Percentiles rank a stretch among this genome's conserved stretches.
Conservation (phyloP, 2,113 vertebrate species). For the Trichechus manatus region DNA sequence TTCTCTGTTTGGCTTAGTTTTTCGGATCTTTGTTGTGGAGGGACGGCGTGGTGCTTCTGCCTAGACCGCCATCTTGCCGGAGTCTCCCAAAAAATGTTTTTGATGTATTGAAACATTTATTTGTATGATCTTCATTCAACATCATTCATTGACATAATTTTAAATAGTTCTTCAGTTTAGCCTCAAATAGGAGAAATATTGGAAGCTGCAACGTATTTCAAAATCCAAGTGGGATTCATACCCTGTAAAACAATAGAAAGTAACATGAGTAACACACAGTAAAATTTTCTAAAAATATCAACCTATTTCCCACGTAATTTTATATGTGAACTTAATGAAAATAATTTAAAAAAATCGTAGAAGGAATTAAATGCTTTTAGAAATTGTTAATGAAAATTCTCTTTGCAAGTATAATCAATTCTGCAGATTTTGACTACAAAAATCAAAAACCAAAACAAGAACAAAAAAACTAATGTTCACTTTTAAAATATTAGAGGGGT, state of each 20-base stretch:
- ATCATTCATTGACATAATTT: conserved; percentile 9
- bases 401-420: background rate
- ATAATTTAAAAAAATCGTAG: background rate
- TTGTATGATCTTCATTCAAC: background rate
- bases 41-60: too few relatives aligned
- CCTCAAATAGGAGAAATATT: conserved; percentile 2
- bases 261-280: background rate
- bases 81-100: conserved; percentile 14
- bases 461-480: background rate
- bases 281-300: background rate
- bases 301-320: background rate
- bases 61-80: too few relatives aligned
- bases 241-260: background rate
- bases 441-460: background rate
- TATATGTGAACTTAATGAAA: conserved; percentile 6
- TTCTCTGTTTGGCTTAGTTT: too few relatives aligned
- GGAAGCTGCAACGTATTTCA: background rate
- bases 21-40: too few relatives aligned
- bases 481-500: background rate
- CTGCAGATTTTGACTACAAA: background rate
- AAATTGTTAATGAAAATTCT: background rate
- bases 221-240: background rate
- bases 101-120: background rate
- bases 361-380: background rate
- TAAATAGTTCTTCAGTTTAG: background rate